Conservation (phyloP, 2,797 vertebrate genomes). For the Pelodytes ibericus region DNA sequence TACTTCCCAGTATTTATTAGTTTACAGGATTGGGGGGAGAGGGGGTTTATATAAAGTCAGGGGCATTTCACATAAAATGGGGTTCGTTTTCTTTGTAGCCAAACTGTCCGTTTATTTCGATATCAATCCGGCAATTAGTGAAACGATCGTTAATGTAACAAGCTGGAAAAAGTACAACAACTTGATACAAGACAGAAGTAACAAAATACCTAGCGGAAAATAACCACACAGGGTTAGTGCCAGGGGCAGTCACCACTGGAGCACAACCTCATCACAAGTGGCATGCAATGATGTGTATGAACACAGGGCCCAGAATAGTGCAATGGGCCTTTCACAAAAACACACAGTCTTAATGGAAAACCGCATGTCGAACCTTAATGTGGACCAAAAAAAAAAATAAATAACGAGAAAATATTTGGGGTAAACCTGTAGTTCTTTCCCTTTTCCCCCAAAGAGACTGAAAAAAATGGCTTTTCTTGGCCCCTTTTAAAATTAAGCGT, state of each 20-base stretch:
- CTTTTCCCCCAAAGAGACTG: too few relatives aligned
- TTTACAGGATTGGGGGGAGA: background rate
- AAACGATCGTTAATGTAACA: conserved; percentile 79
- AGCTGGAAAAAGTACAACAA: conserved; percentile 84
- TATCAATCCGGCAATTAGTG: conserved; percentile 78
- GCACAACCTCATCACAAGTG: conserved; percentile 70
- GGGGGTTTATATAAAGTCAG: conserved; percentile 52
- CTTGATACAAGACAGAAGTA: conserved; percentile 81
- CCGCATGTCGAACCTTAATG: too few relatives aligned
- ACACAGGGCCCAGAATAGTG: conserved; percentile 64
- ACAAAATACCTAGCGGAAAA: conserved; percentile 84
- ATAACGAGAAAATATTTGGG: background rate
- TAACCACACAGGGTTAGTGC: conserved; percentile 53
- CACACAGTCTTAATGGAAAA: too few relatives aligned
- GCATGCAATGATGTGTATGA: conserved; percentile 76
- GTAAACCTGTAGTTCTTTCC: too few relatives aligned
- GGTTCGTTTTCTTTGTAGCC: conserved; percentile 63
- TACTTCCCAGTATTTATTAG: background rate
- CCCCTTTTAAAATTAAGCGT: background rate
- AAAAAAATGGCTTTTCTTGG: too few relatives aligned
- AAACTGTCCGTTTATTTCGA: conserved; percentile 40
- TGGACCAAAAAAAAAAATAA: background rate
- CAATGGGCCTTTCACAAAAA: conserved; percentile 28
- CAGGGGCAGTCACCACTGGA: conserved; percentile 67
- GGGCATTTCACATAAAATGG: conserved; percentile 65